Conservation (phyloP, 2,888 invertebrate species). For the Philereme transversata region DNA sequence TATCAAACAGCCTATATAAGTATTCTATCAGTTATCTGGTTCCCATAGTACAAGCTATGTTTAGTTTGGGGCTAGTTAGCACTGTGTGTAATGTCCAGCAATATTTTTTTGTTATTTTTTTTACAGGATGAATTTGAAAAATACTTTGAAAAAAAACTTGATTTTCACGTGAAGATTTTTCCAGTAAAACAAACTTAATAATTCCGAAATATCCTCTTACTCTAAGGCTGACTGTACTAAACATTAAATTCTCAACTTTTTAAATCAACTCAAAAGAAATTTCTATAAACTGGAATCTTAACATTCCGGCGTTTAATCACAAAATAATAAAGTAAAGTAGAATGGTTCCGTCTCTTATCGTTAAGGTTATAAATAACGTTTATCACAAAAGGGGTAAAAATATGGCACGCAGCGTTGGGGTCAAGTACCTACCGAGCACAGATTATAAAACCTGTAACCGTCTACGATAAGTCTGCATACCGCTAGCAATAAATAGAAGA, state of each 20-base stretch:
- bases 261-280: conserved; percentile 4
- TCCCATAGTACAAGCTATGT: too few relatives aligned
- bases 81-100: too few relatives aligned
- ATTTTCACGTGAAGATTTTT: too few relatives aligned
- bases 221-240: neutral
- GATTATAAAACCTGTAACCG: conserved; percentile 28
- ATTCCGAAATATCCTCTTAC: neutral
- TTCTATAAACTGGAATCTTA: conserved; percentile 14
- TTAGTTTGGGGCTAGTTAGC: too few relatives aligned
- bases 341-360: conserved; percentile 31
- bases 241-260: conserved; percentile 4
- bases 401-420: conserved; percentile 36
- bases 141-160: too few relatives aligned
- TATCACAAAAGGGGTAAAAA: conserved; percentile 38
- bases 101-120: too few relatives aligned
- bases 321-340: conserved; percentile 32
- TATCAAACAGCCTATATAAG: too few relatives aligned
- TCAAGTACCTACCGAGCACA: conserved; percentile 30
- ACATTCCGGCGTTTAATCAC: conserved; percentile 24
- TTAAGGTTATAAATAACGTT: conserved; percentile 38
- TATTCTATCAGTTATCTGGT: too few relatives aligned
- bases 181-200: too few relatives aligned
- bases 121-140: too few relatives aligned
- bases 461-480: too few relatives aligned
- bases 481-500: too few relatives aligned